These are phyloP conservation scores for Drosophila bipectinata DNA, from an alignment of 1,140 invertebrate genomes.

Conservation along the genomic window DNA sequence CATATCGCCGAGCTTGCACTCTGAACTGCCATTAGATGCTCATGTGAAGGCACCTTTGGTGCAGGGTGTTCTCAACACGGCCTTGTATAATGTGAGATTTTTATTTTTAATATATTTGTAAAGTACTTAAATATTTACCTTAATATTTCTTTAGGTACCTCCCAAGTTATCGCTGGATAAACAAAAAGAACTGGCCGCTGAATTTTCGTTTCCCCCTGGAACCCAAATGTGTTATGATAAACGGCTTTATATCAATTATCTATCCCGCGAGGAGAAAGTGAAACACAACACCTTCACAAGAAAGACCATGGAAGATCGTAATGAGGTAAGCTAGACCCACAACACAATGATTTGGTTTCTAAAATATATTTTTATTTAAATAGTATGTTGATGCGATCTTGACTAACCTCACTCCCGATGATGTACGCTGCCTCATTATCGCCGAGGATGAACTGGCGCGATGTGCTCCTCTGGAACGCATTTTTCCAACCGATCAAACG, in stretches of 20 bases:
- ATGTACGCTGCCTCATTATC: conserved; percentile 92
- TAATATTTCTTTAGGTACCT: conserved; percentile 62
- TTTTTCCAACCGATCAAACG: conserved; percentile 93
- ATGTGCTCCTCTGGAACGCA: conserved; percentile 89
- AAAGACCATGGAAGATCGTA: conserved; percentile 86
- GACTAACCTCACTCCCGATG: conserved; percentile 92
- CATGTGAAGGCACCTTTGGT: conserved; percentile 97
- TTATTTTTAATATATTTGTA: neutral
- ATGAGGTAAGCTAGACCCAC: conserved; percentile 84
- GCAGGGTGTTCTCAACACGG: conserved; percentile 95
- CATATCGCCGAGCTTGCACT: conserved; percentile 97
- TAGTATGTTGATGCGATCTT: conserved; percentile 91
- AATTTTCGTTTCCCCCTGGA: conserved; percentile 72
- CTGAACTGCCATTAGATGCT: conserved; percentile 94
- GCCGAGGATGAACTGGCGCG: conserved; percentile 95
- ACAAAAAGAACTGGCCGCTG: conserved; percentile 84
- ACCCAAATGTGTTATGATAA: conserved; percentile 87
- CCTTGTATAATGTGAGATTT: conserved; percentile 91
- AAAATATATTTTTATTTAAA: neutral
- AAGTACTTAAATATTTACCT: neutral
- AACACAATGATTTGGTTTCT: neutral
- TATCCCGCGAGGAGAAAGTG: conserved; percentile 87
- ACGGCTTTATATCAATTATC: conserved; percentile 87
- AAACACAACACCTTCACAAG: conserved; percentile 87
- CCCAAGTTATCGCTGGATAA: conserved; percentile 84